Evolutionary conservation across 2,797 vertebrate species (phyloP), one percentile per base, ranked within the genome.

Genomic region (Poecilia picta): DNA sequence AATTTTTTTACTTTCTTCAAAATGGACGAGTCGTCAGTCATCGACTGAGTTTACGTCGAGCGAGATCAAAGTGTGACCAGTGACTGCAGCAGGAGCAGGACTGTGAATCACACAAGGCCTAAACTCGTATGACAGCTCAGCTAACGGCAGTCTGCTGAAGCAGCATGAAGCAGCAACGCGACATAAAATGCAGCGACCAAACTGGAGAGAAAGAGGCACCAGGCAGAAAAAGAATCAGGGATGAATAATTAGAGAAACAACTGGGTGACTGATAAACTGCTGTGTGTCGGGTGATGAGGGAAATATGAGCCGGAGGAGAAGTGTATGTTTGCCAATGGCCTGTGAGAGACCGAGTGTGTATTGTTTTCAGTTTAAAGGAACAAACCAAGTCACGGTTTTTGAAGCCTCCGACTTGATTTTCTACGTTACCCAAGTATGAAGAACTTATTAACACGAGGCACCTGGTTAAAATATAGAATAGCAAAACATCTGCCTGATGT

Each of bases 101-200:
- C 77, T 73, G 81, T 80, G 88, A 91, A 89, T 87, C 85, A 85
- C 84, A 78, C 79, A 55, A 78, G 80, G 75, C 81, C 87, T 88
- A 85, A 91, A 84, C 75, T 70, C 87, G 85, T 84, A 77, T 90
- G 93, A 95, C 89, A 93, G 90, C 91, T 94, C 93, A 92, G 94
- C 94, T 93, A 89, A 91, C 92, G 88, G 85, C 89, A 89, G 91
- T 87, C 83, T 94, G 94, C 94, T 94, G 94, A 95, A 95, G 89
- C 93, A 94, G 94, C 94, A 92, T 86, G 91, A 92, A 90, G 89
- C 86, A 83, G 75, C 77, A 51, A 39, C 18, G 78, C 88, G 78
- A 85, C 80, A 89, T 36, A 78, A 85, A 91, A 92, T 70, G 86
- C 88, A 89, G 78, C 78, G 68, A 36, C 68, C 62, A 46, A 82